Percentiles rank a stretch among this genome's conserved stretches.
These are phyloP conservation scores for Seriola quinqueradiata DNA, from an alignment of 2,113 vertebrate genomes.

Conservation along the genomic window DNA sequence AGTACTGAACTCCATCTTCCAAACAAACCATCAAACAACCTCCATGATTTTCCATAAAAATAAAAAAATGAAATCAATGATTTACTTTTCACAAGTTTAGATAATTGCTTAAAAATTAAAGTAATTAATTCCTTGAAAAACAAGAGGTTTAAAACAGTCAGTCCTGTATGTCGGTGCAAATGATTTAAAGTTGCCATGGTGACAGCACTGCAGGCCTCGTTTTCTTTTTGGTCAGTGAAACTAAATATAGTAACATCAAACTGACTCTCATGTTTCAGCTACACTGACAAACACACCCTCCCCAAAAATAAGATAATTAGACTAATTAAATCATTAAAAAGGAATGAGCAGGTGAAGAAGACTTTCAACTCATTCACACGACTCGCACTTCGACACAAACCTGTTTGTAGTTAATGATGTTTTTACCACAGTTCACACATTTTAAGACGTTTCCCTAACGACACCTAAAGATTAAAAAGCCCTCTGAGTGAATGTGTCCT, in stretches of 20 bases:
- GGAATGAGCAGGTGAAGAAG: background rate
- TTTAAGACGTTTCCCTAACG: slow-evolving; percentile 1
- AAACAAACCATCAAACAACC: background rate
- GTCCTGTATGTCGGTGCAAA: no score
- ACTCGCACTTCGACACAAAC: background rate
- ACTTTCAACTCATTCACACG: background rate
- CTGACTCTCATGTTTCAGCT: background rate
- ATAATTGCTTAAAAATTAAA: no score
- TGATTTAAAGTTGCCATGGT: no score
- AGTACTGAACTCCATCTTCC: background rate
- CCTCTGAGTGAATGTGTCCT: no score
- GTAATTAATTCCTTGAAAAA: no score
- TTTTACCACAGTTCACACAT: slow-evolving; percentile 6
- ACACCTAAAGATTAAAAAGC: background rate
- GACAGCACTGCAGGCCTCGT: no score
- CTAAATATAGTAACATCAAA: no score
- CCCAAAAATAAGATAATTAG: no score
- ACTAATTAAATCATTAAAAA: background rate
- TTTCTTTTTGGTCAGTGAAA: no score
- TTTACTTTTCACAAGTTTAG: no score
- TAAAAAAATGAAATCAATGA: no score
- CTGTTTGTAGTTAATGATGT: slow-evolving; percentile 20
- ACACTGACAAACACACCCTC: background rate
- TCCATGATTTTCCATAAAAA: background rate
- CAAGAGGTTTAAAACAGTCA: no score